A percentile compares a stretch with the other conserved stretches of the same genome.
phyloP scores from a whole-genome alignment of 2,113 vertebrate species.

The Brachyistius frenatus region DNA sequence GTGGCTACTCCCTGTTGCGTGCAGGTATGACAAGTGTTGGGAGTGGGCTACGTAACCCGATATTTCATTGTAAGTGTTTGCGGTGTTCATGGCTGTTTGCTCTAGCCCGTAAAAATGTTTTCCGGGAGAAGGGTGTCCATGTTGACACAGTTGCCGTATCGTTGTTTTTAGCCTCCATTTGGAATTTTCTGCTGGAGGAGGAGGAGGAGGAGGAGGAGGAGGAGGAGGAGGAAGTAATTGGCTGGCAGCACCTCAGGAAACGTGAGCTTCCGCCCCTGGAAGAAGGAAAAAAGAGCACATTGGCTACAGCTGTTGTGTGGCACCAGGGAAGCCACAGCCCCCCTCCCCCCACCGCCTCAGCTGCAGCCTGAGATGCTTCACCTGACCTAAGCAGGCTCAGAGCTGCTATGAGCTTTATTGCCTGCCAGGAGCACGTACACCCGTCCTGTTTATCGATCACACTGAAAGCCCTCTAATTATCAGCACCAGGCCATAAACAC shows the following conservation, averaged over 20 bases:
- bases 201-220: slow-evolving; percentile 19
- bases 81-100: slow-evolving; percentile 40
- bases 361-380: slow-evolving; percentile 58
- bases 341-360: slow-evolving; percentile 20
- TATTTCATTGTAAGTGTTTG: slow-evolving; percentile 65
- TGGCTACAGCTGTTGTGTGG: slow-evolving; percentile 78
- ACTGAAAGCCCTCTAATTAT: slow-evolving; percentile 12
- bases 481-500: slow-evolving; percentile 11
- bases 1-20: slow-evolving; percentile 72
- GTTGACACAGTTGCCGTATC: slow-evolving; percentile 83
- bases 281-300: slow-evolving; percentile 33
- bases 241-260: slow-evolving; percentile 69
- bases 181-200: slow-evolving; percentile 74
- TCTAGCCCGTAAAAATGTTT: slow-evolving; percentile 72
- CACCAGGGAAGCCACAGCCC: slow-evolving; percentile 41
- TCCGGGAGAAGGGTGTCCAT: slow-evolving; percentile 71
- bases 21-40: slow-evolving; percentile 82
- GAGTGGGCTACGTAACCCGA: slow-evolving; percentile 70
- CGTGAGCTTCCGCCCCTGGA: slow-evolving; percentile 72
- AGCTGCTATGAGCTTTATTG: slow-evolving; percentile 16
- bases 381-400: slow-evolving; percentile 55
- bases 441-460: slow-evolving; percentile 19
- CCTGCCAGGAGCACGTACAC: slow-evolving; percentile 8
- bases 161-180: slow-evolving; percentile 82
- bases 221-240: slow-evolving; percentile 41